phyloP scores from a whole-genome alignment of 2,888 invertebrate species.

The Drosophila aldrichi region DNA sequence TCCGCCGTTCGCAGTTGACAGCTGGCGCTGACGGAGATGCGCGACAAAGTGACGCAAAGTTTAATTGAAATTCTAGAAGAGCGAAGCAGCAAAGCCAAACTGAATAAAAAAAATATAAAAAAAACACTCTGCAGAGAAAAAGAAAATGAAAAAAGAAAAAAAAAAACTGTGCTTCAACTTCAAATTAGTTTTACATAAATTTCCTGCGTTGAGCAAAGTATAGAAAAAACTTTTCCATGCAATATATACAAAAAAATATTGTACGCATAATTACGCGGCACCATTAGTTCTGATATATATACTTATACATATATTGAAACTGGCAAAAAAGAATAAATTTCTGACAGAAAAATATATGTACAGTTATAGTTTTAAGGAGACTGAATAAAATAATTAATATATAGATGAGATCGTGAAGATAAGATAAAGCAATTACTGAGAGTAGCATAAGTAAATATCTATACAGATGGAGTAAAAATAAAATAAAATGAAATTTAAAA shows the following conservation, averaged over 20 bases:
- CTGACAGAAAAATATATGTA: background rate
- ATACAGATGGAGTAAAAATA: too few relatives aligned
- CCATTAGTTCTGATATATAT: slow-evolving; percentile 14
- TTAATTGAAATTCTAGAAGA: slow-evolving; percentile 74
- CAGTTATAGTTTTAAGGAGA: background rate
- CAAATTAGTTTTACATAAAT: slow-evolving; percentile 75
- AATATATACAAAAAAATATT: slow-evolving; percentile 44
- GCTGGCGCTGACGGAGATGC: slow-evolving; percentile 54
- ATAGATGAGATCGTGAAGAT: too few relatives aligned
- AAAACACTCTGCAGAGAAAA: background rate
- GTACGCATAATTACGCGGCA: slow-evolving; percentile 47
- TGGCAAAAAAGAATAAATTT: background rate
- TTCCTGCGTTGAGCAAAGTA: slow-evolving; percentile 23
- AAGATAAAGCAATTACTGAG: too few relatives aligned
- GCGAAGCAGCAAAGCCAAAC: slow-evolving; percentile 20
- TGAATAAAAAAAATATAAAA: slow-evolving; percentile 9
- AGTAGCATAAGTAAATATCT: too few relatives aligned
- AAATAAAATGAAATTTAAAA: too few relatives aligned
- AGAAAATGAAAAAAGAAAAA: slow-evolving; percentile 8
- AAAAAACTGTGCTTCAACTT: slow-evolving; percentile 34
- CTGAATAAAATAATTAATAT: background rate
- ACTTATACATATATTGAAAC: slow-evolving; percentile 5
- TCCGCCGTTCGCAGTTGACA: slow-evolving; percentile 51
- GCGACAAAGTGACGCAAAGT: slow-evolving; percentile 73
- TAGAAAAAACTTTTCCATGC: slow-evolving; percentile 28